A percentile compares a stretch with the other conserved stretches of the same genome.
Conservation (phyloP, 2,888 invertebrate species). For the Monochamus alternatus region DNA sequence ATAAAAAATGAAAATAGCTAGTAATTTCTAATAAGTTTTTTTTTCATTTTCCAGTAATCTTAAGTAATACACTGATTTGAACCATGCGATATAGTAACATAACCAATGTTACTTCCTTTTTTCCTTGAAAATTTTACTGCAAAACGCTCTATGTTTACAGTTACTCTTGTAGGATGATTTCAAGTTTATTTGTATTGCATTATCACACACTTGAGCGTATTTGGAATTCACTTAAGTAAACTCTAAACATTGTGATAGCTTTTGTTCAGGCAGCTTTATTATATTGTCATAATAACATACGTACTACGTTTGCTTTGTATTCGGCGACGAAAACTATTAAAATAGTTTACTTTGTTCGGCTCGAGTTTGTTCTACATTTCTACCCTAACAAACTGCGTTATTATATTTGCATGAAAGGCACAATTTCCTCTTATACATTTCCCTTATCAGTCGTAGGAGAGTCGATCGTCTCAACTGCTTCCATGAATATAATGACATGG, state of each 20-base stretch:
- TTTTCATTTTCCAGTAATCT: too few relatives aligned
- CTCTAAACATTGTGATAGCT: constrained; percentile 3
- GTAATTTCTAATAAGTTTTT: too few relatives aligned
- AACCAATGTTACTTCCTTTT: too few relatives aligned
- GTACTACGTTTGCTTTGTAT: constrained; percentile 4
- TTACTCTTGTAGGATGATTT: too few relatives aligned
- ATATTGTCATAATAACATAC: neutral
- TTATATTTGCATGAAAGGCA: neutral
- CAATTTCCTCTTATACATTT: neutral
- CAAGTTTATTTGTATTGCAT: neutral
- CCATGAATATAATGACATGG: too few relatives aligned
- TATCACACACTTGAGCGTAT: neutral
- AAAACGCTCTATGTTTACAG: too few relatives aligned
- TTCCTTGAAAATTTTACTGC: too few relatives aligned
- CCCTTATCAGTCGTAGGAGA: neutral
- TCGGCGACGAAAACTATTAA: constrained; percentile 4
- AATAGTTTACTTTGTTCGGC: constrained; percentile 21
- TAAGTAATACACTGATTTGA: too few relatives aligned
- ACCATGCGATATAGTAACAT: too few relatives aligned
- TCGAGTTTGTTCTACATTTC: constrained; percentile 15
- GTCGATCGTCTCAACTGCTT: neutral
- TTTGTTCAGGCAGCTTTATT: constrained; percentile 5
- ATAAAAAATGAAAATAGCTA: too few relatives aligned
- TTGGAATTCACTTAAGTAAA: constrained; percentile 5
- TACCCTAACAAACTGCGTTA: neutral